Percentiles rank a stretch among this genome's conserved stretches.
These are phyloP conservation scores for Trissolcus brochymenae DNA, from an alignment of 2,888 invertebrate genomes.

Conservation along the genomic window DNA sequence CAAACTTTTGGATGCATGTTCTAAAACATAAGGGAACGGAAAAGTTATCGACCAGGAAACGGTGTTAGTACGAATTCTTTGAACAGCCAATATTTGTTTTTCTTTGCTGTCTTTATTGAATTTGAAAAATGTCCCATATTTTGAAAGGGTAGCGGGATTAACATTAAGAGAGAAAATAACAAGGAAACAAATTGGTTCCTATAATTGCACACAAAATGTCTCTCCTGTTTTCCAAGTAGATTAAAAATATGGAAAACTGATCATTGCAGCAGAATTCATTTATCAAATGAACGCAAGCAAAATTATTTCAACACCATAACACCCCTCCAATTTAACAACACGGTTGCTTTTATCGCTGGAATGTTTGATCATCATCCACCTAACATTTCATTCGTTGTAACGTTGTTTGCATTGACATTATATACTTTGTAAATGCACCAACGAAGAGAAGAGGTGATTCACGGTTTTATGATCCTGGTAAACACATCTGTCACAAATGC, in stretches of 20 bases:
- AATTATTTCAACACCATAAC: constrained; percentile 22
- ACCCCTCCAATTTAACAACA: constrained; percentile 23
- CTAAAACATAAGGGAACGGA: no score
- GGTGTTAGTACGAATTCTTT: no score
- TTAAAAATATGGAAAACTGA: not conserved
- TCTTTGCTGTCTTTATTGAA: no score
- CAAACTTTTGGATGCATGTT: no score
- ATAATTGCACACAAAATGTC: no score
- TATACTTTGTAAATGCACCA: constrained; percentile 31
- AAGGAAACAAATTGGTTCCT: no score
- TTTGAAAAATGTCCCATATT: no score
- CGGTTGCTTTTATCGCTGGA: constrained; percentile 20
- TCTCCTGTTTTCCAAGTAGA: not conserved
- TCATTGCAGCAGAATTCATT: not conserved
- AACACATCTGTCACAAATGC: constrained; percentile 42
- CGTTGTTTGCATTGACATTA: constrained; percentile 43
- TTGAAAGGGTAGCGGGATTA: no score
- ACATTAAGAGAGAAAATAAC: no score
- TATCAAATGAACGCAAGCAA: constrained; percentile 4
- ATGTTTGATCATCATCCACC: constrained; percentile 38
- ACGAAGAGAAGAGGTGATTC: constrained; percentile 4
- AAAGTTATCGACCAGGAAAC: no score
- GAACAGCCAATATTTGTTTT: no score
- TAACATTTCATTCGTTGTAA: constrained; percentile 21
- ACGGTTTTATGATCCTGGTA: constrained; percentile 31